These are phyloP conservation scores for Melanotaenia maccullochi DNA, from an alignment of 2,797 vertebrate genomes.

Conservation along the genomic window DNA sequence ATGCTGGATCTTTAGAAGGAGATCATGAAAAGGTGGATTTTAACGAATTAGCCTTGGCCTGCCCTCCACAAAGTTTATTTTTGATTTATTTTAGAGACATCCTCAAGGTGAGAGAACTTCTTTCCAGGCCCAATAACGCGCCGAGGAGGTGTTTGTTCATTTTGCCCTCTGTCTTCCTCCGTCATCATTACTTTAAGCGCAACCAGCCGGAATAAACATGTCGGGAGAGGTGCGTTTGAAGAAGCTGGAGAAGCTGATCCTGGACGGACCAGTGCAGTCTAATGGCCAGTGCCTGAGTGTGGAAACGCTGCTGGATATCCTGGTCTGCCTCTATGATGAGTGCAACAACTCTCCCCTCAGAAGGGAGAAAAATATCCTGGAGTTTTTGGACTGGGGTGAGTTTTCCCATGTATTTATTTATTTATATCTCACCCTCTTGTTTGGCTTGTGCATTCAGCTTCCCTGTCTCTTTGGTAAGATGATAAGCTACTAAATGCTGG, in stretches of 20 bases:
- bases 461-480: constrained; percentile 58
- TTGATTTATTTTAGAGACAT: constrained; percentile 41
- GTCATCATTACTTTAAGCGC: constrained; percentile 48
- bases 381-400: constrained; percentile 99
- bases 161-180: background rate
- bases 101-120: constrained; percentile 70
- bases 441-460: constrained; percentile 40
- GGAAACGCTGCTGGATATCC: constrained; percentile 96
- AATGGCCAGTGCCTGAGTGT: constrained; percentile 93
- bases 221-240: constrained; percentile 98
- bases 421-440: constrained; percentile 1
- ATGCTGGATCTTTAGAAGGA: constrained; percentile 49
- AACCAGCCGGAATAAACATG: constrained; percentile 81
- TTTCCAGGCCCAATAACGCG: constrained; percentile 53
- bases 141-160: constrained; percentile 48
- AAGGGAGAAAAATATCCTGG: constrained; percentile 95
- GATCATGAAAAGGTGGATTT: constrained; percentile 62
- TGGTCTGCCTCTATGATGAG: constrained; percentile 98
- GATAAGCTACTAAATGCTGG: constrained; percentile 62
- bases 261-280: constrained; percentile 92
- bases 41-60: constrained; percentile 50
- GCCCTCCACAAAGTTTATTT: constrained; percentile 50
- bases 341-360: constrained; percentile 96
- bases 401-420: background rate
- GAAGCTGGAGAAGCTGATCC: constrained; percentile 96